Percentiles rank a stretch among this genome's conserved stretches.
These are phyloP conservation scores for Acanthoscelides obtectus DNA, from an alignment of 2,888 invertebrate genomes.

Conservation along the genomic window DNA sequence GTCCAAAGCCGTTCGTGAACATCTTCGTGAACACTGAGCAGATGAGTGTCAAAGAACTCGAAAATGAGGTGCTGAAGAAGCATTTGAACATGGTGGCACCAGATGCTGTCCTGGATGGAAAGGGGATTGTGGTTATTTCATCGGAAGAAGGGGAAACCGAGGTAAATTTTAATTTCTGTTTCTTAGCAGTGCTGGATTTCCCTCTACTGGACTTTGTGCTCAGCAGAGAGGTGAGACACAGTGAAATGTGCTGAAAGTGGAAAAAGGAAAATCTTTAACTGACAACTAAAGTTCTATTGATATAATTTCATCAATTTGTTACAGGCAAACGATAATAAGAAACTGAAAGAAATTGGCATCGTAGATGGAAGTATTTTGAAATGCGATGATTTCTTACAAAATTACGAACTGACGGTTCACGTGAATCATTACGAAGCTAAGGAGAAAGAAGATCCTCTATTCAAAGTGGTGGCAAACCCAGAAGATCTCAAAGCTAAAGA, in stretches of 20 bases:
- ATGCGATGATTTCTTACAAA: conserved; percentile 86
- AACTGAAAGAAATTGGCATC: conserved; percentile 71
- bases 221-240: too few relatives aligned
- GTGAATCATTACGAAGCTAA: conserved; percentile 59
- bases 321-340: conserved; percentile 63
- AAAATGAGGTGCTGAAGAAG: conserved; percentile 78
- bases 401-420: conserved; percentile 78
- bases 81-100: conserved; percentile 92
- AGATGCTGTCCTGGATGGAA: conserved; percentile 85
- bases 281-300: too few relatives aligned
- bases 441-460: conserved; percentile 58
- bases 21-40: conserved; percentile 75
- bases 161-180: too few relatives aligned
- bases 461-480: conserved; percentile 58
- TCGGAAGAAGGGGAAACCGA: conserved; percentile 92
- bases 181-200: too few relatives aligned
- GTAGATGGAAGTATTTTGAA: conserved; percentile 79
- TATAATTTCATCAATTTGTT: conserved; percentile 5
- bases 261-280: too few relatives aligned
- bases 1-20: conserved; percentile 78
- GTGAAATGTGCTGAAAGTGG: too few relatives aligned
- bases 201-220: too few relatives aligned
- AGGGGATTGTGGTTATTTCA: conserved; percentile 80
- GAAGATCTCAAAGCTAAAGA: conserved; percentile 52
- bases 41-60: conserved; percentile 79